Percentiles rank a stretch among this genome's conserved stretches.
These are phyloP conservation scores for Acrocephalus arundinaceus DNA, from an alignment of 2,113 vertebrate genomes.

Conservation along the genomic window DNA sequence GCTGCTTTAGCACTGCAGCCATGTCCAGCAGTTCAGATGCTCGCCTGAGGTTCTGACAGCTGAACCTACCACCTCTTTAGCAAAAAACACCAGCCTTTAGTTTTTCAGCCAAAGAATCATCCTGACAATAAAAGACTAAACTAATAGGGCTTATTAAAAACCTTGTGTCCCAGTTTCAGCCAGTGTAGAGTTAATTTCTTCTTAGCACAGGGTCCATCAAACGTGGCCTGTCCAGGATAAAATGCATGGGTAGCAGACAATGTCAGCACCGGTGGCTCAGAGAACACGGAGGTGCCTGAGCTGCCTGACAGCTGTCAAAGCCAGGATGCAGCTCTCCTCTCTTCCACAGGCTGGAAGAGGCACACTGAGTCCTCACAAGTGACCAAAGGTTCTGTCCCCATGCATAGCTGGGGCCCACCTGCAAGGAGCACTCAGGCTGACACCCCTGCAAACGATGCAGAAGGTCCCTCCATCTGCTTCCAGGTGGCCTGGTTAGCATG, in stretches of 20 bases:
- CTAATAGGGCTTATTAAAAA: background rate
- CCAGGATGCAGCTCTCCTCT: background rate
- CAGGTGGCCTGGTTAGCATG: background rate
- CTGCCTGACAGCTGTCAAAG: background rate
- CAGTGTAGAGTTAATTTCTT: background rate
- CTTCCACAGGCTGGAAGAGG: background rate
- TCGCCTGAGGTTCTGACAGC: background rate
- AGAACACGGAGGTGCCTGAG: background rate
- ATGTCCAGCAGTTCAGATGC: background rate
- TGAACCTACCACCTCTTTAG: background rate
- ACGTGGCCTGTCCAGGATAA: background rate
- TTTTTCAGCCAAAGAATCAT: background rate
- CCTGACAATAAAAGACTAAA: background rate
- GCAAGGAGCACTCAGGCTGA: background rate
- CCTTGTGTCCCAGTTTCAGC: background rate
- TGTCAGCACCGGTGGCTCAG: rapidly evolving
- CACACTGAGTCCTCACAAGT: background rate
- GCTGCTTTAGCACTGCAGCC: background rate
- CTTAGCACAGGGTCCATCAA: background rate
- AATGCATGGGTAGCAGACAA: background rate
- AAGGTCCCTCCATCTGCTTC: background rate
- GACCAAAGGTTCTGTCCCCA: background rate
- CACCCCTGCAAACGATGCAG: rapidly evolving
- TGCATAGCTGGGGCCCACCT: background rate
- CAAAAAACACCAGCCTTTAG: background rate